Conservation (phyloP, 1,140 invertebrate genomes). For the Lethrus apterus region DNA sequence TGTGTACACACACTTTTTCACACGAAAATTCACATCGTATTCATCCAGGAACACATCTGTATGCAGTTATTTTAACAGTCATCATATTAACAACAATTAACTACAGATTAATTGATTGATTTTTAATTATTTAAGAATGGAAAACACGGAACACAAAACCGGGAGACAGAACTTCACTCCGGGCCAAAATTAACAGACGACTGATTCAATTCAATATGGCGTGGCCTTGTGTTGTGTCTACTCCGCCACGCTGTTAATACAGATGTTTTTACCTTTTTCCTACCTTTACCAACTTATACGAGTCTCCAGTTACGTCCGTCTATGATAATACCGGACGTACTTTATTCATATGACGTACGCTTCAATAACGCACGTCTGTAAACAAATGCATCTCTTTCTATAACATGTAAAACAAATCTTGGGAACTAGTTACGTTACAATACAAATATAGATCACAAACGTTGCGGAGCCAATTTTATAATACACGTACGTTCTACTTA, state of each 20-base stretch:
- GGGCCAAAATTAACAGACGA: slow-evolving; percentile 39
- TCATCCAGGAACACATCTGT: no score
- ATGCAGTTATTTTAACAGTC: no score
- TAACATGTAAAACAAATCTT: no score
- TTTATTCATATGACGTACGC: slow-evolving; percentile 32
- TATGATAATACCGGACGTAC: slow-evolving; percentile 11
- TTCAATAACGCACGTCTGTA: slow-evolving; percentile 17
- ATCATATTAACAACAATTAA: no score
- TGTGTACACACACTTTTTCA: slow-evolving; percentile 24
- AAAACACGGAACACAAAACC: slow-evolving; percentile 27
- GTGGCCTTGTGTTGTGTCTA: slow-evolving; percentile 41
- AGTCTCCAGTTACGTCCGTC: slow-evolving; percentile 21
- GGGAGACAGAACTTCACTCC: slow-evolving; percentile 31
- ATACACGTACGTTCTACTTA: neutral
- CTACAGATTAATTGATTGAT: no score
- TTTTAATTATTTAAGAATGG: slow-evolving; percentile 4
- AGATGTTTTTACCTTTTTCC: slow-evolving; percentile 20
- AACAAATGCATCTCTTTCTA: slow-evolving; percentile 3
- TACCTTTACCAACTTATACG: slow-evolving; percentile 19
- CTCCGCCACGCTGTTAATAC: slow-evolving; percentile 23
- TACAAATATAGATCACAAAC: slow-evolving; percentile 11
- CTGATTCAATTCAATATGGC: slow-evolving; percentile 43
- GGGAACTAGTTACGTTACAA: no score
- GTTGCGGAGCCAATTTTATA: slow-evolving; percentile 10
- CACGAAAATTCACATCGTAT: slow-evolving; percentile 18